Conservation (phyloP, 2,113 vertebrate species). For the Silurus glanis region DNA sequence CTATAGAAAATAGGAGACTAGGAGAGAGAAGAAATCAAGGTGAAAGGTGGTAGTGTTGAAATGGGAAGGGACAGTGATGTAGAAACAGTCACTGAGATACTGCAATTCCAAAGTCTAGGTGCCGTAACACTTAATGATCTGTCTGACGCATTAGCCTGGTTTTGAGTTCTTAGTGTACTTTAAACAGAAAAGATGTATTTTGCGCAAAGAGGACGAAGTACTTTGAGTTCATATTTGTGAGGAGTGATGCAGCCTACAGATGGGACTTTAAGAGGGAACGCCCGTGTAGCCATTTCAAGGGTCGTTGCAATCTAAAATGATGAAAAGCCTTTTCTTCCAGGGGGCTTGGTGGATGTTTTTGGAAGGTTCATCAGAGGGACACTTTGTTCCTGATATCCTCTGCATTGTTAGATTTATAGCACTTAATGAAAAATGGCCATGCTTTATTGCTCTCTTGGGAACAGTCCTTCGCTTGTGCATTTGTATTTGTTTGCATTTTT, state of each 20-base stretch:
- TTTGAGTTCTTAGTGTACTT: neutral
- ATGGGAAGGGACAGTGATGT: neutral
- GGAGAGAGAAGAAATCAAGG: neutral
- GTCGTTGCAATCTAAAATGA: neutral
- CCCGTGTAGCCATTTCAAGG: neutral
- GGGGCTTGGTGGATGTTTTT: neutral
- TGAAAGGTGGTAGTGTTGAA: neutral
- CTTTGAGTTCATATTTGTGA: neutral
- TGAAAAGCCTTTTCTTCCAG: neutral
- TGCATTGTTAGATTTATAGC: neutral
- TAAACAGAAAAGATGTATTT: neutral
- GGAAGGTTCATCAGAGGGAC: neutral
- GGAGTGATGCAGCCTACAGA: neutral
- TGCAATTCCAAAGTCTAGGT: conserved; percentile 9
- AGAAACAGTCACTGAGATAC: neutral
- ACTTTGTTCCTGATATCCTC: neutral
- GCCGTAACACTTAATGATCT: neutral
- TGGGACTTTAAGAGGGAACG: neutral
- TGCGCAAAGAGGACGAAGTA: no score
- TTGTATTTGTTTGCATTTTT: conserved; percentile 15
- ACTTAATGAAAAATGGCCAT: neutral
- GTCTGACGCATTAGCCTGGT: neutral
- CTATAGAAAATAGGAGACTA: no score
- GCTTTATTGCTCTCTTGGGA: no score
- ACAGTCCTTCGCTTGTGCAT: neutral